Evolutionary conservation across 2,888 invertebrate genomes (phyloP), one percentile per base, ranked within the genome.

Genomic region (Limnephilus marmoratus): DNA sequence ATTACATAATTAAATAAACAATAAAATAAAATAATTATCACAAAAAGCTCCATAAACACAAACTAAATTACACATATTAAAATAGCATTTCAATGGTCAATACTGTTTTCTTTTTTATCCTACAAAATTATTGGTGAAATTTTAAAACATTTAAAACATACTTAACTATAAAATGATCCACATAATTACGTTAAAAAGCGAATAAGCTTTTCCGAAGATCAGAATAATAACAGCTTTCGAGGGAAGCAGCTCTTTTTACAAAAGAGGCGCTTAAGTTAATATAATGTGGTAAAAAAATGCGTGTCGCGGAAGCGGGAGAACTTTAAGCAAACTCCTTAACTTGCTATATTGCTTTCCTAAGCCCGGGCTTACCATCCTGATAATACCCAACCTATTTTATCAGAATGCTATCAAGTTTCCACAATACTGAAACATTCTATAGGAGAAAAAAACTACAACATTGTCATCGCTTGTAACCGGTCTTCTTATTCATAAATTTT

Each of bases 231-330:
- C 9, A 24, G 68, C 68, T 24, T 68, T 68, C 9, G 24, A 68
- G 68, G 24, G 24, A 24, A 9, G 31, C 31, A 31, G 31, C 31
- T 1, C 31, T 68, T 68, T 68, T 24, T 24, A 68, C 7, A 68
- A 68, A 68, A 24, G 24, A 68, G 68, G 68, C 24, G 68, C n/a
- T 2, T 68, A n/a, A 9, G 24, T 68, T 68, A 68, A 68, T n/a
- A 83, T 37, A 83, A 83, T 83, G 37, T 24, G 37, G 37, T 37
- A 83, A 83, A 83, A 83, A 83, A 83, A 37, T 37, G 83, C 37
- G 37, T 83, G 83, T 83, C 24, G 24, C 37, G 83, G 83, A 24
- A 83, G 24, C 37, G 83, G 24, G 18, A 11, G 15, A 83, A 83
- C 83, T 83, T 37, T 37, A 83, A 18, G 37, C 24, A 83, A 82